Conservation (phyloP, 2,113 vertebrate species). For the Stegostoma tigrinum region DNA sequence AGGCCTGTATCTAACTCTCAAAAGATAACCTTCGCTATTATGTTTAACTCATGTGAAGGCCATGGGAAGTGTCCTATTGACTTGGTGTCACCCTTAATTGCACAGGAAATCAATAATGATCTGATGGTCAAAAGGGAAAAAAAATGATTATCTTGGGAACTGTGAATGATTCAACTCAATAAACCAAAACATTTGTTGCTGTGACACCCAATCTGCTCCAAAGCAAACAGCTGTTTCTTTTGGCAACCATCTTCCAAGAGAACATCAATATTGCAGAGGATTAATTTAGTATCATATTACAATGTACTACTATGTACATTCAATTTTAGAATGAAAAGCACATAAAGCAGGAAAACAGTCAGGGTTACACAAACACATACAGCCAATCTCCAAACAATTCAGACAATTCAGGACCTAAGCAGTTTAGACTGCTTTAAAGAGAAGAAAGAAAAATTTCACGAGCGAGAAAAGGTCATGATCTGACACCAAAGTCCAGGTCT, state of each 20-base stretch:
- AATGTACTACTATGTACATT: not conserved
- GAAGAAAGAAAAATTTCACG: not conserved
- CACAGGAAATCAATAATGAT: constrained; percentile 3
- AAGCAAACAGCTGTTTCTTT: constrained; percentile 7
- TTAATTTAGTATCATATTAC: not conserved
- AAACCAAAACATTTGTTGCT: not conserved
- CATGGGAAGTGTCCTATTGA: not conserved
- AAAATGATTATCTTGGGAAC: constrained; percentile 30
- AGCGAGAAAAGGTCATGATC: not conserved
- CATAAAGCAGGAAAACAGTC: not conserved
- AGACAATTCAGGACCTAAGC: not conserved
- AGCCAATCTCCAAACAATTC: not conserved
- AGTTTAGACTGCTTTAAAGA: not conserved
- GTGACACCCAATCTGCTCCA: constrained; percentile 26
- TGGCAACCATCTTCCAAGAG: not conserved
- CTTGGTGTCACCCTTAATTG: constrained; percentile 22
- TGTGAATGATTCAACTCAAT: constrained; percentile 21
- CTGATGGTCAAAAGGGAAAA: constrained; percentile 7
- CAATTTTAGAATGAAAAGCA: not conserved
- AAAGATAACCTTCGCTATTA: not conserved
- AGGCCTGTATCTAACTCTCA: not conserved
- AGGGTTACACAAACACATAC: not conserved
- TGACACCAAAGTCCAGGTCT: not conserved
- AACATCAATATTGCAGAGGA: constrained; percentile 27
- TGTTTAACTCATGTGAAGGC: not conserved